A percentile compares a stretch with the other conserved stretches of the same genome.
Conservation (phyloP, 2,797 vertebrate species). For the Acanthurus leucopareius region DNA sequence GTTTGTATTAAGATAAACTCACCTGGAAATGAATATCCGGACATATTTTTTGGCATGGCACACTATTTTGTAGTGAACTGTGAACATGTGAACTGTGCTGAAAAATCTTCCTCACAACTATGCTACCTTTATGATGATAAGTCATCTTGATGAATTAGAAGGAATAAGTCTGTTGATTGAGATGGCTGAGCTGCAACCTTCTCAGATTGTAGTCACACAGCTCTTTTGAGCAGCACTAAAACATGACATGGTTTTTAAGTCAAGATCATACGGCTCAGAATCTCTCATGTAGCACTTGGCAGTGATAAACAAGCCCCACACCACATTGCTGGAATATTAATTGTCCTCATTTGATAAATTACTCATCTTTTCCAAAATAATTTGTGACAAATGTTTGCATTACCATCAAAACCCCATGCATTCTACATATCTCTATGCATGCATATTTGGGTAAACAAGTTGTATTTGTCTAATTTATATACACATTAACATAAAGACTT, state of each 20-base stretch:
- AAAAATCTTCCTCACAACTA: background rate
- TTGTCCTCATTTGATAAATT: conserved; percentile 5
- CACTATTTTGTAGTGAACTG: background rate
- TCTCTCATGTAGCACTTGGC: conserved; percentile 11
- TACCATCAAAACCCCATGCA: background rate
- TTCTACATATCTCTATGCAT: no score
- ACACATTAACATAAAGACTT: background rate
- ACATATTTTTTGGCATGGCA: background rate
- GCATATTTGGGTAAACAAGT: background rate
- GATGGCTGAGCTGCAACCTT: background rate
- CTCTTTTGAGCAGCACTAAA: conserved; percentile 15
- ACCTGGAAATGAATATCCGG: background rate
- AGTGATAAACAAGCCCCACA: background rate
- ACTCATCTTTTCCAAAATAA: background rate
- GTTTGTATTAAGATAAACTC: background rate
- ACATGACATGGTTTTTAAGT: background rate
- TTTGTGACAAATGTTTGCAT: background rate
- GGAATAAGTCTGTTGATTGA: background rate
- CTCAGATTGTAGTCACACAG: background rate
- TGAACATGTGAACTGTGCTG: background rate
- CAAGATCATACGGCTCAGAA: background rate
- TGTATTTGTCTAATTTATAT: background rate
- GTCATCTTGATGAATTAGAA: background rate
- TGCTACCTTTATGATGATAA: background rate
- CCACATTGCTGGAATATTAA: conserved; percentile 16